Base-by-base conservation (phyloP, 2,888 invertebrate genomes). In the Melanotus villosus region DNA sequence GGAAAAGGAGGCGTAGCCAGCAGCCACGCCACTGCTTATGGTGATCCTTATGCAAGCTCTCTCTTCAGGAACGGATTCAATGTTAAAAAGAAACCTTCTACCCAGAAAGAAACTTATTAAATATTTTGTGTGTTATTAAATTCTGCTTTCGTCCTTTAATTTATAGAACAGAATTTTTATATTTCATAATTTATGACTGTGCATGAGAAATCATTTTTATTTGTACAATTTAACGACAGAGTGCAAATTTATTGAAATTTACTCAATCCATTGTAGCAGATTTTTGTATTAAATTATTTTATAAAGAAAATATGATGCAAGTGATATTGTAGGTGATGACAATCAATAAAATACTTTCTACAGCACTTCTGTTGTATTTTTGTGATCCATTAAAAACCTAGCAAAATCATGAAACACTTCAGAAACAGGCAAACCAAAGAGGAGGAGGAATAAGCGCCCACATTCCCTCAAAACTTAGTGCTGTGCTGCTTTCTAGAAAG, bases 11-110 rank as follows among this genome's bases (percentile, higher is more conserved):
- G 92, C 0, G 89, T 92, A 1, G 92, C 92, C 9, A 90, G 89
- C 66, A 92, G 92, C 73, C 91, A 92, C 73, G 92, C 92, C 0
- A 91, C 91, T 0, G 90, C 92, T 0, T 92, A 91, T 78, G 92
- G 91, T 2, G 88, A 88, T 50, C 88, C 90, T 0, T 81, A 80
- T 67, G 72, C 82, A 83, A 88, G 79, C 83, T 86, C 68, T 84
- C 80, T 84, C 78, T 72, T 83, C 75, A 73, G 80, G 75, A 82
- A 79, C 74, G 79, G 79, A 77, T 62, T 41, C 19, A 66, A 63
- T 21, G 43, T 47, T 21, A 69, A 65, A 18, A 66, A 70, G 18
- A 70, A 70, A 23, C 63, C 47, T 3, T 18, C 47, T 16, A 19
- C 30, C 16, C 60, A 67, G 34, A 36, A 52, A 32, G 65, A 66